phyloP scores from a whole-genome alignment of 1,140 invertebrate species.

The Ostrea denselamellosa region DNA sequence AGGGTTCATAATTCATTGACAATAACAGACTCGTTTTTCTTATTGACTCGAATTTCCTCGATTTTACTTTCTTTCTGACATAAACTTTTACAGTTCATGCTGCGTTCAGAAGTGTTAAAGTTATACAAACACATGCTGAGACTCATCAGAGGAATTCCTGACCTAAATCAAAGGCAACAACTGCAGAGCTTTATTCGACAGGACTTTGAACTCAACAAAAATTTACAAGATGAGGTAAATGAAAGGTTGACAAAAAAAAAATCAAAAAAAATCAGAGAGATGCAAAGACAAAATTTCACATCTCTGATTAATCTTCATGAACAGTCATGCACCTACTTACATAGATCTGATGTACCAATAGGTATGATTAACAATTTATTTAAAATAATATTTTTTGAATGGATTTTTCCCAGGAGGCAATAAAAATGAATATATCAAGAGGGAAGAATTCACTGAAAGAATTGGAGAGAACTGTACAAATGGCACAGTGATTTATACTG shows the following conservation, averaged over 20 bases:
- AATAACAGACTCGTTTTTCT: no score
- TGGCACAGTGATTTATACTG: neutral
- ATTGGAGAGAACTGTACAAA: slow-evolving; percentile 28
- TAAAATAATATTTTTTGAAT: no score
- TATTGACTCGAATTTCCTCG: no score
- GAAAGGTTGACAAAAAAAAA: no score
- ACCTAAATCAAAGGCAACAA: slow-evolving; percentile 31
- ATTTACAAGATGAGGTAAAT: slow-evolving; percentile 41
- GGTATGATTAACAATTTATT: no score
- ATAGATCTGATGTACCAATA: no score
- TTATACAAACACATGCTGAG: slow-evolving; percentile 42
- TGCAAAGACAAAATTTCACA: no score
- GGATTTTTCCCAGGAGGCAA: slow-evolving; percentile 19
- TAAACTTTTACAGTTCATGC: slow-evolving; percentile 42
- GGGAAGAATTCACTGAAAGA: slow-evolving; percentile 43
- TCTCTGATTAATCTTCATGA: no score
- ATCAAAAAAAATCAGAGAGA: no score
- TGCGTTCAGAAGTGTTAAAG: slow-evolving; percentile 45
- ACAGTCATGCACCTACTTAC: no score
- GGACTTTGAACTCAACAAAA: slow-evolving; percentile 39
- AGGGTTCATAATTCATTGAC: neutral
- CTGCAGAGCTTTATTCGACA: slow-evolving; percentile 13
- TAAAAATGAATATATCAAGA: slow-evolving; percentile 41
- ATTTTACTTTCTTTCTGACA: neutral
- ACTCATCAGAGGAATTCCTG: slow-evolving; percentile 38